These are phyloP conservation scores for Papilio elwesi DNA, from an alignment of 2,888 invertebrate genomes.

Conservation along the genomic window DNA sequence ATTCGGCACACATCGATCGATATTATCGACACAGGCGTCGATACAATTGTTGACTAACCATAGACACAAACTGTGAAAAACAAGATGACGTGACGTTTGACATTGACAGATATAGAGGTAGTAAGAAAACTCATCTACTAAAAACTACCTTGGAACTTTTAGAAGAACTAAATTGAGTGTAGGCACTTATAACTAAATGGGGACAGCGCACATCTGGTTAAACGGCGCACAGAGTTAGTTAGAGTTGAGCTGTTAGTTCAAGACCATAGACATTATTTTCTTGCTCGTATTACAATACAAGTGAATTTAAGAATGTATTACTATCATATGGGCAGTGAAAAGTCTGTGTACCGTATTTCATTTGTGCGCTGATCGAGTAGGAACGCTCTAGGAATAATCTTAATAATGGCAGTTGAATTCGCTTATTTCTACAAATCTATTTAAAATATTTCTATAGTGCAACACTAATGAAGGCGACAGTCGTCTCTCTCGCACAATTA, in stretches of 20 bases:
- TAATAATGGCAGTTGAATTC: conserved; percentile 34
- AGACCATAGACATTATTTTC: too few relatives aligned
- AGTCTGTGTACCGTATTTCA: background rate
- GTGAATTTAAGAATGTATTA: too few relatives aligned
- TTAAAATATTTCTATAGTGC: conserved; percentile 21
- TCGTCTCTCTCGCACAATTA: background rate
- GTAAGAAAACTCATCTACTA: conserved; percentile 5
- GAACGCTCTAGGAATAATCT: conserved; percentile 31
- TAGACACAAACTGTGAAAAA: conserved; percentile 16
- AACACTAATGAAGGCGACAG: conserved; percentile 7
- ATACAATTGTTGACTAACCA: conserved; percentile 8
- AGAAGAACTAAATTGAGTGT: conserved; percentile 15
- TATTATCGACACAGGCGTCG: too few relatives aligned
- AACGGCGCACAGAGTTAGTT: background rate
- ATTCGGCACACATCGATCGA: too few relatives aligned
- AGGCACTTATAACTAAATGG: conserved; percentile 16
- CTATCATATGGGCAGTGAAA: too few relatives aligned
- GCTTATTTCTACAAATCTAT: conserved; percentile 24
- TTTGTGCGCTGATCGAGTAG: conserved; percentile 10
- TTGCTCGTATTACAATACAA: background rate
- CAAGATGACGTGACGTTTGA: conserved; percentile 1
- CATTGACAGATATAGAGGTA: conserved; percentile 17
- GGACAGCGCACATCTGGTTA: background rate
- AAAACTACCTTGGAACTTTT: background rate
- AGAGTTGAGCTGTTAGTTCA: background rate